A percentile compares a stretch with the other conserved stretches of the same genome.
Evolutionary conservation across 2,113 vertebrate species (phyloP).

Genomic region (Dicerorhinus sumatrensis): DNA sequence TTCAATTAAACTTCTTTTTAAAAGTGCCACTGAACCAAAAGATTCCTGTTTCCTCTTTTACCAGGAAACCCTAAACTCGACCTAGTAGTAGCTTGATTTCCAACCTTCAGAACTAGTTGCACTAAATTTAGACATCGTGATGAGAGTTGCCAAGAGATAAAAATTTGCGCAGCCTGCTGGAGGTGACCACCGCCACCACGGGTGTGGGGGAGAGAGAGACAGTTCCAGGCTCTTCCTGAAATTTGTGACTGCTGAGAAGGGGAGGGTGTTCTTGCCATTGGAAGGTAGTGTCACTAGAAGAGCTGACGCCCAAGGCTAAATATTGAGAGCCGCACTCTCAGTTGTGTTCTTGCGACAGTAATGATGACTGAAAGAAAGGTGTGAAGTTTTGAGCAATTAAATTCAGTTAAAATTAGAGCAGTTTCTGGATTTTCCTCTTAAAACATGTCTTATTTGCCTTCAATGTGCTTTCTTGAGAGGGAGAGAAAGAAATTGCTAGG

Average conservation of each 20-base stretch:
- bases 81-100: slow-evolving; percentile 69
- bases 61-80: slow-evolving; percentile 68
- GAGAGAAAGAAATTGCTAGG: neutral
- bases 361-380: neutral
- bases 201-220: fast-evolving
- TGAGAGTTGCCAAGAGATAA: slow-evolving; percentile 56
- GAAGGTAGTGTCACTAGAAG: neutral
- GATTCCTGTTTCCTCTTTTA: slow-evolving; percentile 77
- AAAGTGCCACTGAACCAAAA: slow-evolving; percentile 84
- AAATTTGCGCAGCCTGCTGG: neutral
- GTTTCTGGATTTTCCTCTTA: neutral
- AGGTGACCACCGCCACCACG: neutral
- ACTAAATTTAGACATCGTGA: slow-evolving; percentile 40
- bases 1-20: slow-evolving; percentile 90
- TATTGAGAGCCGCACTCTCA: neutral
- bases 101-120: slow-evolving; percentile 20
- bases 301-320: neutral
- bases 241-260: neutral
- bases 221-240: fast-evolving
- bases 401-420: neutral
- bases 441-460: neutral
- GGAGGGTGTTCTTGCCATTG: fast-evolving
- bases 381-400: neutral
- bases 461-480: neutral
- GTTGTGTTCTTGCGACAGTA: neutral